Conservation (phyloP, 1,140 invertebrate genomes). For the Drosophila yakuba region DNA sequence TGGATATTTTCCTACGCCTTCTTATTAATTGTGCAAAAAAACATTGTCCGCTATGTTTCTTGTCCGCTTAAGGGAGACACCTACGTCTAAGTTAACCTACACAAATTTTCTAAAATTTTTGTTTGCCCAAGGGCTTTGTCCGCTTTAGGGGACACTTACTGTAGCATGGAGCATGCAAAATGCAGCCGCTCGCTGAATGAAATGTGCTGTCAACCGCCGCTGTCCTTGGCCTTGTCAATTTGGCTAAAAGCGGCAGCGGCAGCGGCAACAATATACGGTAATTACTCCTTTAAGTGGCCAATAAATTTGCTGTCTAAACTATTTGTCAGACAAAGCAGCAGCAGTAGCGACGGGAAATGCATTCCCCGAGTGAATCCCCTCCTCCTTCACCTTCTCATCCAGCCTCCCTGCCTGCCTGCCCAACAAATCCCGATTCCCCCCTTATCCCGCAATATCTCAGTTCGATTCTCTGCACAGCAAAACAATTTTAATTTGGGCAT, state of each 20-base stretch:
- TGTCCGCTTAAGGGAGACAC: not conserved
- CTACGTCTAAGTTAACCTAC: no score
- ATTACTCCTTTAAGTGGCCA: conserved; percentile 84
- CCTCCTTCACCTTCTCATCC: not conserved
- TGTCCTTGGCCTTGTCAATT: conserved; percentile 73
- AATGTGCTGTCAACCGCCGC: conserved; percentile 59
- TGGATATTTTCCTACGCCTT: no score
- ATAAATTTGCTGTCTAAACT: conserved; percentile 85
- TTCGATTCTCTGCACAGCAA: conserved; percentile 55
- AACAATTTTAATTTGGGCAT: conserved; percentile 84
- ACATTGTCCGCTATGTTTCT: not conserved
- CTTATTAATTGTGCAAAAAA: not conserved
- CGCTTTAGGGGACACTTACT: conserved; percentile 3
- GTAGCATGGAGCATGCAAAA: conserved; percentile 11
- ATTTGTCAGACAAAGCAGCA: conserved; percentile 83
- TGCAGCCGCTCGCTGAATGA: conserved; percentile 52
- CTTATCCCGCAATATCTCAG: conserved; percentile 12
- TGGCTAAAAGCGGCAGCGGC: conserved; percentile 61
- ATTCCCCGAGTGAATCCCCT: conserved; percentile 51
- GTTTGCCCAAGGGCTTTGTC: not conserved
- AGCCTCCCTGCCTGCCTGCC: conserved; percentile 9
- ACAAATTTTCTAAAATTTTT: no score
- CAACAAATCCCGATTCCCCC: not conserved
- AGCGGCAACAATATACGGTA: conserved; percentile 64
- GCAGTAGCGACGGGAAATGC: conserved; percentile 66